phyloP scores from a whole-genome alignment of 2,113 vertebrate species.

The Serinus canaria region DNA sequence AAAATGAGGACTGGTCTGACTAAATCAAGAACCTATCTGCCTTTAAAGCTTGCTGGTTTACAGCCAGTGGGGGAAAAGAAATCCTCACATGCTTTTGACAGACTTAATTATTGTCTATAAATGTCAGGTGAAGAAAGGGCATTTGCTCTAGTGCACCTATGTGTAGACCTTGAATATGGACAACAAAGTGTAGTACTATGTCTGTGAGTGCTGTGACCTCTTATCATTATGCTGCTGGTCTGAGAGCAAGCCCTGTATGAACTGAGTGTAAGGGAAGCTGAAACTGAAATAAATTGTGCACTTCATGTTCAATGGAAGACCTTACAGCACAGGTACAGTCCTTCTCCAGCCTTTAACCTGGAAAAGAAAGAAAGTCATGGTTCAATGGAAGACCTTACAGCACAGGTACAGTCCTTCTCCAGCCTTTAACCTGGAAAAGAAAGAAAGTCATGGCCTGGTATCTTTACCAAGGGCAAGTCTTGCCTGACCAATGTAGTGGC shows the following conservation, averaged over 20 bases:
- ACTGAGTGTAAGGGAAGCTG: neutral
- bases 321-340: neutral
- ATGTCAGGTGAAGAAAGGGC: neutral
- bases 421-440: neutral
- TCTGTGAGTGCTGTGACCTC: neutral
- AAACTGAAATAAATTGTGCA: neutral
- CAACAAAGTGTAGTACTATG: neutral
- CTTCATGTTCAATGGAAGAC: neutral
- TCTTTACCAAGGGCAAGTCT: neutral
- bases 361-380: neutral
- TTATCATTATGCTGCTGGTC: neutral
- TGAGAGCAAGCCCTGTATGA: neutral
- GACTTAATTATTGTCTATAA: neutral
- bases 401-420: neutral
- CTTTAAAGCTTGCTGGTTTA: neutral
- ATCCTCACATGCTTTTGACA: neutral
- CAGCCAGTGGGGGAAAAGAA: neutral
- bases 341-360: neutral
- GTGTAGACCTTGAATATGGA: neutral
- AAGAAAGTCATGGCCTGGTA: neutral
- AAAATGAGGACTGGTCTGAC: neutral
- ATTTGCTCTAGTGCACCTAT: neutral
- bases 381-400: neutral
- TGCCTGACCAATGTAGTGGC: neutral
- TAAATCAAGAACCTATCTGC: neutral